phyloP scores from a whole-genome alignment of 2,888 invertebrate genomes.

The Spialia ferax region DNA sequence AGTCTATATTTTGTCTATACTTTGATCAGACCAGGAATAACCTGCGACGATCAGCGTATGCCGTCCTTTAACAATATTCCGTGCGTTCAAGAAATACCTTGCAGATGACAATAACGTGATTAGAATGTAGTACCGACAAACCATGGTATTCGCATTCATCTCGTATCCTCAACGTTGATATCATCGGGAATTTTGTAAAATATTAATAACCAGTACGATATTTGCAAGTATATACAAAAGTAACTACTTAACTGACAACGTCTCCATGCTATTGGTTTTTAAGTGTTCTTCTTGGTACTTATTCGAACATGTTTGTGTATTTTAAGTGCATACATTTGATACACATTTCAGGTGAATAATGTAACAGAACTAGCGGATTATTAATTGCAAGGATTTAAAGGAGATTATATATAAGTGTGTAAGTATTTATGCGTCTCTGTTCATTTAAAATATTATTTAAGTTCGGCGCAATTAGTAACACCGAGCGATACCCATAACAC shows the following conservation, averaged over 20 bases:
- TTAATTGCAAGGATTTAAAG: no score
- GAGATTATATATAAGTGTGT: no score
- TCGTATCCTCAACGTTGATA: conserved; percentile 33
- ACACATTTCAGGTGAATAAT: no score
- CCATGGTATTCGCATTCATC: conserved; percentile 39
- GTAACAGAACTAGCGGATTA: background rate
- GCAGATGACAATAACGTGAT: conserved; percentile 70
- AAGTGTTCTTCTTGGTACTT: background rate
- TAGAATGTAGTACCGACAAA: conserved; percentile 62
- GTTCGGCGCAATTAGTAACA: background rate
- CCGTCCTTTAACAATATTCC: conserved; percentile 73
- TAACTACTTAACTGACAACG: background rate
- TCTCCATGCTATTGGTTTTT: background rate
- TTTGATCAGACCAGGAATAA: background rate
- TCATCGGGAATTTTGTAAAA: conserved; percentile 32
- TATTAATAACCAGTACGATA: conserved; percentile 20
- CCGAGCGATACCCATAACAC: background rate
- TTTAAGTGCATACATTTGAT: background rate
- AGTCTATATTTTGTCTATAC: background rate
- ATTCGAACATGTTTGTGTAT: background rate
- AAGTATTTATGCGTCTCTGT: background rate
- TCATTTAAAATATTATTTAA: background rate
- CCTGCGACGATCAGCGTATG: conserved; percentile 44
- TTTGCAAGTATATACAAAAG: background rate
- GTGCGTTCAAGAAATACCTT: conserved; percentile 67